Percentiles rank a stretch among this genome's conserved stretches.
Evolutionary conservation across 2,113 vertebrate species (phyloP).

Genomic region (Nesoenas mayeri): DNA sequence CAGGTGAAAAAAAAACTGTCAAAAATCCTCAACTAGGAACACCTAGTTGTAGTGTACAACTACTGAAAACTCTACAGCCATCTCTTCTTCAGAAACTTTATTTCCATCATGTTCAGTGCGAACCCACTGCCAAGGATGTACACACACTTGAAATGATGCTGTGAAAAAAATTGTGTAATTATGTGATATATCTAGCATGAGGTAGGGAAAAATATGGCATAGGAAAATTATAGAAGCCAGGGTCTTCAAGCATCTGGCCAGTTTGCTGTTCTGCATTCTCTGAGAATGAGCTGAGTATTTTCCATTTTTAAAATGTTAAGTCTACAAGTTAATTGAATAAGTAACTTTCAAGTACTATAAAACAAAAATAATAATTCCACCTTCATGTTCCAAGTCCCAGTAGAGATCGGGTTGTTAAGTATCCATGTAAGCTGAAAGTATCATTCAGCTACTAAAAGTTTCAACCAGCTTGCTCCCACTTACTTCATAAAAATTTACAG

Average conservation of each 20-base stretch:
- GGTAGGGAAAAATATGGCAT: slow-evolving; percentile 4
- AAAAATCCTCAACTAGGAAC: background rate
- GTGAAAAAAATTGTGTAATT: background rate
- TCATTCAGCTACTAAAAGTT: background rate
- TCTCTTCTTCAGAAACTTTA: background rate
- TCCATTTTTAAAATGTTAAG: slow-evolving; percentile 30
- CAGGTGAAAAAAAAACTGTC: background rate
- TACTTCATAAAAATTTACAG: background rate
- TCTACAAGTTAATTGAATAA: slow-evolving; percentile 9
- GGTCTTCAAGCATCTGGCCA: background rate
- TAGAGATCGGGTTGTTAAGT: background rate
- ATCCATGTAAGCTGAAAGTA: background rate
- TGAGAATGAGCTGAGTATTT: slow-evolving; percentile 31
- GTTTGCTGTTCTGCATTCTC: background rate
- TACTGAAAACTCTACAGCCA: background rate
- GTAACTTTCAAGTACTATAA: slow-evolving; percentile 11
- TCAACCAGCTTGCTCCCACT: background rate
- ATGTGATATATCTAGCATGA: background rate
- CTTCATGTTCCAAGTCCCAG: background rate
- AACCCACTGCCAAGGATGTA: background rate
- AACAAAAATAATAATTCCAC: slow-evolving; percentile 39
- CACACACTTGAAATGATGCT: background rate
- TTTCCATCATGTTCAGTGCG: background rate
- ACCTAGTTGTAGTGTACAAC: background rate
- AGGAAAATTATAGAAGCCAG: slow-evolving; percentile 36